These are phyloP conservation scores for Umimayanthus chanpuru DNA, from an alignment of 92 coral and sea anemone species.

Conservation along the genomic window DNA sequence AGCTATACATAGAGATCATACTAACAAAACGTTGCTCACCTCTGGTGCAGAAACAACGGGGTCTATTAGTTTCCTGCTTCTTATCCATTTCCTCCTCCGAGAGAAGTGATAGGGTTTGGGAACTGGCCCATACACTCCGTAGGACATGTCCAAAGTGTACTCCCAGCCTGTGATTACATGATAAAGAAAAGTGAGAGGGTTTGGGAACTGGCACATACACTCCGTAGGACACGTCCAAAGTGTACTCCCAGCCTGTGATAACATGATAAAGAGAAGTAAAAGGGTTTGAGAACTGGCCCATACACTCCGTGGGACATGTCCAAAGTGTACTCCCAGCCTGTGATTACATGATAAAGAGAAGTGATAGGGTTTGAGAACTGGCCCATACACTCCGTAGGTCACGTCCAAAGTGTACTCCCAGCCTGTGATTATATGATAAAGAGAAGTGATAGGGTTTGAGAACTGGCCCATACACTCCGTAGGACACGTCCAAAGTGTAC, in stretches of 20 bases:
- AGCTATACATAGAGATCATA: too few relatives aligned
- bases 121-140: slow-evolving; percentile 87
- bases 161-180: slow-evolving; percentile 72
- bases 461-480: too few relatives aligned
- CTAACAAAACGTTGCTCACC: slow-evolving; percentile 42
- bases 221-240: too few relatives aligned
- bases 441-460: too few relatives aligned
- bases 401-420: slow-evolving; percentile 90
- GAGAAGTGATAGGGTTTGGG: slow-evolving; percentile 82
- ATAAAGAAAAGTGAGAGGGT: background rate
- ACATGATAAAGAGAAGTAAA: too few relatives aligned
- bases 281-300: too few relatives aligned
- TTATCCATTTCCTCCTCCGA: slow-evolving; percentile 82
- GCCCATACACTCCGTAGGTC: too few relatives aligned
- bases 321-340: too few relatives aligned
- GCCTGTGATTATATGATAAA: slow-evolving; percentile 46
- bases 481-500: slow-evolving; percentile 80
- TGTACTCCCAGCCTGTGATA: too few relatives aligned
- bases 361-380: slow-evolving; percentile 87
- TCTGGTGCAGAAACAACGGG: slow-evolving; percentile 63
- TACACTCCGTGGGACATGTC: too few relatives aligned
- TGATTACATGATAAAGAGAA: too few relatives aligned
- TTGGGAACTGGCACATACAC: too few relatives aligned
- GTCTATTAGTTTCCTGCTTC: slow-evolving; percentile 71
- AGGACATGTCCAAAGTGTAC: slow-evolving; percentile 77